Evolutionary conservation across 1,140 invertebrate species (phyloP).

Genomic region (Tigriopus japonicus): DNA sequence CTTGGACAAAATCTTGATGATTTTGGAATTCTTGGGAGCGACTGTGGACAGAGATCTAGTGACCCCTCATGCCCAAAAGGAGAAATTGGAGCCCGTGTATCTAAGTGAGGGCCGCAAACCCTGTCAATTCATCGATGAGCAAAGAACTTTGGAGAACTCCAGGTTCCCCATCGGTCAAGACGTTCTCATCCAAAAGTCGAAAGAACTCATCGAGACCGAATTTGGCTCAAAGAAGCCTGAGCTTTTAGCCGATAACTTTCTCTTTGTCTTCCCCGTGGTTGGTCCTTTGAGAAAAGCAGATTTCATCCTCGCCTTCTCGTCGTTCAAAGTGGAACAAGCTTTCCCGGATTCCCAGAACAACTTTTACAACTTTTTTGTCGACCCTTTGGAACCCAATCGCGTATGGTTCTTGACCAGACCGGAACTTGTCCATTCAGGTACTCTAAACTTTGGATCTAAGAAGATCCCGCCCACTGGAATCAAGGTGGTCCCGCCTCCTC

Average conservation of each 20-base stretch:
- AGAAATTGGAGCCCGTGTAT: too few relatives aligned
- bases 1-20: too few relatives aligned
- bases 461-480: not conserved
- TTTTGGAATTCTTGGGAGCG: too few relatives aligned
- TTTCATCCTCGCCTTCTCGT: not conserved
- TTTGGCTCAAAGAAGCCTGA: not conserved
- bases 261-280: constrained; percentile 2
- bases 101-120: too few relatives aligned
- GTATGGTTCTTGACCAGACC: not conserved
- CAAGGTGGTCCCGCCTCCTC: not conserved
- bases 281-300: not conserved
- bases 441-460: not conserved
- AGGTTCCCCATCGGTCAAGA: too few relatives aligned
- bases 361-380: constrained; percentile 1
- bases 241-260: not conserved
- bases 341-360: not conserved
- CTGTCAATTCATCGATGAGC: too few relatives aligned
- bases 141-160: too few relatives aligned
- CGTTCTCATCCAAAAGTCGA: too few relatives aligned
- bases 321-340: not conserved
- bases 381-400: not conserved
- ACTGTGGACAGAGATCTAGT: too few relatives aligned
- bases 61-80: too few relatives aligned
- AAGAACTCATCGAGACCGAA: not conserved
- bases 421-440: not conserved